Base-by-base conservation (phyloP, 1,140 invertebrate genomes). In the Meloidogyne hapla region DNA sequence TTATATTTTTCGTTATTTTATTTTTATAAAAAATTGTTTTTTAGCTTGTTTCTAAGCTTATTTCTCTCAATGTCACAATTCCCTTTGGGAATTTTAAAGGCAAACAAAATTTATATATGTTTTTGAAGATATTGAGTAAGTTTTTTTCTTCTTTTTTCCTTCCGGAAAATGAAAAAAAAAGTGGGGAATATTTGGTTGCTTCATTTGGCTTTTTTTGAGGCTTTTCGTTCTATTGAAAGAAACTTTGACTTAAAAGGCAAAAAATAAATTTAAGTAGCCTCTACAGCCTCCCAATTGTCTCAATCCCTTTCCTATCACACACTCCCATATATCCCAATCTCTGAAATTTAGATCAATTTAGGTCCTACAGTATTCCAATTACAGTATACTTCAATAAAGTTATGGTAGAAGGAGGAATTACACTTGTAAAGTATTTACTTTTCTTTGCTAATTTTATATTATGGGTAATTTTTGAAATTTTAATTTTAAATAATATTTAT, bases 371-470 rank as follows among this genome's bases (percentile, higher is more conserved):
- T n/a, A n/a, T n/a, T n/a, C n/a, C n/a, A n/a, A n/a, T n/a, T n/a
- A n/a, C n/a, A n/a, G n/a, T n/a, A n/a, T n/a, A n/a, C 13, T 42
- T 42, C 13, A 42, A 38, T 38, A 18, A 45, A 77, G 26, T 61
- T 9, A 86, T 86, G 85, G 85, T 87, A 5, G 85, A 86, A 81
- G 85, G 85, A 15, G 85, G 85, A 10, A 79, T 86, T 5, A 84
- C 85, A 2, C 80, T 86, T n/a, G 85, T 86, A 26, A 86, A 86
- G 70, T 86, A 86, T 67, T 69, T 86, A 15, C 78, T 86, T 6
- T 86, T 86, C 70, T 68, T 86, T n/a, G 82, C 84, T 0, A 86
- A 86, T 75, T 85, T 86, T 68, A 70, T 86, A 23, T 67, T 86
- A 75, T 86, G 85, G 84, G 84, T 85, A 77, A 70, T 48, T 79